phyloP scores from a whole-genome alignment of 2,113 vertebrate species.

The Aviceda subcristata region DNA sequence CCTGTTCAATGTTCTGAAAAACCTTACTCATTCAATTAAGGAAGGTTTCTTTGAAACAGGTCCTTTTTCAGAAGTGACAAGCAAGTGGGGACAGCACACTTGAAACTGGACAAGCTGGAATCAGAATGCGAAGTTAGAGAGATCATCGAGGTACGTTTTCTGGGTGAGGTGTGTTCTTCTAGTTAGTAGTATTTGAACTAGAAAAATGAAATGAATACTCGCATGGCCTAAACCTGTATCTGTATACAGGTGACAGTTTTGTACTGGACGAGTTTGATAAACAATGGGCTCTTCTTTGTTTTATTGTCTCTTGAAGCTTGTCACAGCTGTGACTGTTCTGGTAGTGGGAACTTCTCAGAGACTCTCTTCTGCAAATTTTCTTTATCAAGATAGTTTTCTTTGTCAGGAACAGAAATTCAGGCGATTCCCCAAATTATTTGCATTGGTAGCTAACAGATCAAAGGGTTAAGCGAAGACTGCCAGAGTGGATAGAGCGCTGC shows the following conservation, averaged over 20 bases:
- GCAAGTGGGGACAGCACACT: conserved; percentile 84
- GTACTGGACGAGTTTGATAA: background rate
- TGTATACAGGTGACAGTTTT: rapidly evolving
- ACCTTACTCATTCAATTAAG: background rate
- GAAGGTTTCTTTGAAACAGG: conserved; percentile 66
- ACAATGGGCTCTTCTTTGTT: background rate
- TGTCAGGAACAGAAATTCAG: background rate
- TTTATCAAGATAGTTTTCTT: background rate
- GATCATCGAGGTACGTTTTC: conserved; percentile 84
- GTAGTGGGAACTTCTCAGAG: background rate
- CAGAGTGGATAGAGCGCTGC: background rate
- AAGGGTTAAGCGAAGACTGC: background rate
- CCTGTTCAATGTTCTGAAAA: background rate
- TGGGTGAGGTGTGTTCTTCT: background rate
- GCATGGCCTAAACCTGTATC: rapidly evolving
- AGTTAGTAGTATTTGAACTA: background rate
- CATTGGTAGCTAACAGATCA: background rate
- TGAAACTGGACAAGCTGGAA: conserved; percentile 94
- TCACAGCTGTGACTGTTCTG: background rate
- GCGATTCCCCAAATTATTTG: no score
- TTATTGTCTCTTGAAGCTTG: background rate
- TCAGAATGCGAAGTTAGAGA: conserved; percentile 91
- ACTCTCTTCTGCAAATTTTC: background rate
- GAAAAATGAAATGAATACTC: rapidly evolving
- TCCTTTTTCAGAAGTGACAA: conserved; percentile 96